A percentile compares a stretch with the other conserved stretches of the same genome.
Conservation (phyloP, 2,797 vertebrate genomes). For the Cryptoprocta ferox region DNA sequence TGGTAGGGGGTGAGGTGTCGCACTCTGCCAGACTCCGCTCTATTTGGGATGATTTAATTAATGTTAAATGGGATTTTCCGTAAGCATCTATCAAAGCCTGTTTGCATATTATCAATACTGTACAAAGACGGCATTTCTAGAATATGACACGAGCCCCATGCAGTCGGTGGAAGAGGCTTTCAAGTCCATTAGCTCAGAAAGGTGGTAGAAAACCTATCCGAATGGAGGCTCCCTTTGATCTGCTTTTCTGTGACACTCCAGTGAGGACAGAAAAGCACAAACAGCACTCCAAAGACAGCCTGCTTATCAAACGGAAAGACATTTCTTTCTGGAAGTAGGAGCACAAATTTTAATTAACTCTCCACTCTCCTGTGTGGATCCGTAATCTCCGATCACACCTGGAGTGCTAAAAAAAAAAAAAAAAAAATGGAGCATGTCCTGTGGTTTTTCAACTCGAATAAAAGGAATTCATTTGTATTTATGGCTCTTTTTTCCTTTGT, state of each 20-base stretch:
- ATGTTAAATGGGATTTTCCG: slow-evolving; percentile 9
- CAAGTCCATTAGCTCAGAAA: slow-evolving; percentile 70
- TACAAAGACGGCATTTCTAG: slow-evolving; percentile 66
- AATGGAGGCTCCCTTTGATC: slow-evolving; percentile 74
- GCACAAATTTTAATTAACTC: slow-evolving; percentile 87
- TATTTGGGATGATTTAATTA: slow-evolving; percentile 37
- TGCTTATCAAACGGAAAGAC: slow-evolving; percentile 81
- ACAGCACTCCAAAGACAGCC: slow-evolving; percentile 61
- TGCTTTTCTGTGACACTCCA: slow-evolving; percentile 69
- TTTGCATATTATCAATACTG: slow-evolving; percentile 49
- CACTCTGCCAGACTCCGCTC: not conserved
- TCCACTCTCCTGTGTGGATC: slow-evolving; percentile 83
- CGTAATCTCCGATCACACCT: slow-evolving; percentile 88
- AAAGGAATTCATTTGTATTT: slow-evolving; percentile 84
- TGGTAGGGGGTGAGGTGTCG: not conserved
- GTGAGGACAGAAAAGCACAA: slow-evolving; percentile 66
- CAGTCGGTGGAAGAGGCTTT: slow-evolving; percentile 44
- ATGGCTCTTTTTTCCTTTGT: slow-evolving; percentile 76
- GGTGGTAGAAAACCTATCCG: slow-evolving; percentile 18
- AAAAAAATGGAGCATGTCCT: slow-evolving; percentile 79
- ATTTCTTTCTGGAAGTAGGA: slow-evolving; percentile 80
- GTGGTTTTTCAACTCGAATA: slow-evolving; percentile 78
- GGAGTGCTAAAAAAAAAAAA: slow-evolving; percentile 78
- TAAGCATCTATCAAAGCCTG: slow-evolving; percentile 44
- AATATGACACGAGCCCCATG: slow-evolving; percentile 8